These are phyloP conservation scores for Schizopygopsis pylzovi DNA, from an alignment of 2,797 vertebrate species.

Conservation along the genomic window DNA sequence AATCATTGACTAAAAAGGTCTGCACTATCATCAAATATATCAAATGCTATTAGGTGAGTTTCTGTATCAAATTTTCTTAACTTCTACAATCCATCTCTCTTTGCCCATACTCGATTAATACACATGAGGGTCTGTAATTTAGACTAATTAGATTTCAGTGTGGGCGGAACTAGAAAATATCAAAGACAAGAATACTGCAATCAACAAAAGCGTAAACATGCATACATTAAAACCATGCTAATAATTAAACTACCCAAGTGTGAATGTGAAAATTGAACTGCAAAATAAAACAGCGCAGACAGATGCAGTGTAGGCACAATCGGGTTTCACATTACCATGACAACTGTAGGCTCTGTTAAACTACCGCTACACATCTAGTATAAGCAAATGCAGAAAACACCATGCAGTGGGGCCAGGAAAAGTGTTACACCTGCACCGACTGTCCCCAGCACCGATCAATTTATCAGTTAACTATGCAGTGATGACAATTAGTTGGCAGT, in stretches of 20 bases:
- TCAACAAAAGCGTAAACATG: background rate
- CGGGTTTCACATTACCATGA: constrained; percentile 41
- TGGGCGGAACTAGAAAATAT: background rate
- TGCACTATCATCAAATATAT: background rate
- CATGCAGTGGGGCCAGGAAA: background rate
- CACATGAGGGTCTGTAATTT: background rate
- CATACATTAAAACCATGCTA: background rate
- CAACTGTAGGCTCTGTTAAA: constrained; percentile 28
- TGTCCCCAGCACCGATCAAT: background rate
- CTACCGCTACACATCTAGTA: background rate
- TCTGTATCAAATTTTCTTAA: background rate
- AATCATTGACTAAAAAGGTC: background rate
- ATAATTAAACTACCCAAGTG: constrained; percentile 4
- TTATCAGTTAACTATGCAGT: background rate
- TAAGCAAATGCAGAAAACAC: constrained; percentile 3
- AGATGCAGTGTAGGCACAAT: background rate
- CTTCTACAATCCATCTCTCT: background rate
- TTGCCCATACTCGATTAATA: background rate
- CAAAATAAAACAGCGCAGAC: background rate
- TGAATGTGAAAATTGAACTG: background rate
- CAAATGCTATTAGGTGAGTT: background rate
- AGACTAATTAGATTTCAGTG: background rate
- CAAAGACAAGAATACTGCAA: background rate
- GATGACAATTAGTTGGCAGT: constrained; percentile 18
- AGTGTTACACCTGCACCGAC: background rate